Evolutionary conservation across 2,797 vertebrate species (phyloP), one percentile per base, ranked within the genome.

Genomic region (Myripristis jacobus): DNA sequence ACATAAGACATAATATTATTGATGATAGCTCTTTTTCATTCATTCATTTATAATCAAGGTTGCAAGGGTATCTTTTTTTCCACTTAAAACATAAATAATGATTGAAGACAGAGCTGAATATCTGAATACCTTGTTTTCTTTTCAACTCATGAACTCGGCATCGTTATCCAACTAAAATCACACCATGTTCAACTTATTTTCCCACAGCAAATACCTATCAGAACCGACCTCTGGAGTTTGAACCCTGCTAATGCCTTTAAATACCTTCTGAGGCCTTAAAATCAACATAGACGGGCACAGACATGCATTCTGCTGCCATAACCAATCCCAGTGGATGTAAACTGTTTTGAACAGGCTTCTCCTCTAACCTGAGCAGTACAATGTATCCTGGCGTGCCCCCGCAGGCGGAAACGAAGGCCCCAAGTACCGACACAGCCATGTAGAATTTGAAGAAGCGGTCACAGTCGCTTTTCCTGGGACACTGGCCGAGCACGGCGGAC

Each of bases 361-460:
- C 4, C n/a, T 59, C 79, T 92, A 73, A 98, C 97, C 97, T 96
- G 82, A 99, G 93, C 50, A 98, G 88, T 3, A 99, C 83, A 25
- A 99, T 95, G 70, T 96, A 98, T 58, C 94, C 94, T 0, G 98
- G 97, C 22, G 95, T 97, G 48, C 94, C 96, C 34, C 96, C 97
- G 56, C 96, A 92, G 55, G 96, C 96, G 47, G 96, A 93, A 21
- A 96, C 85, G 61, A 95, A 99, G 9, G 96, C 95, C 0, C 95
- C 94, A 31, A 97, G 22, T 34, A 96, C 96, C 0, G 96, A 95
- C 77, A 96, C 47, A 0, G 81, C 83, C 87, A 99, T 94, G 87
- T 96, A 98, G 89, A 96, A 92, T 52, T 95, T 94, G 77, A 99
- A 98, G 75, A 91, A 94, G 73, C 44, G 76, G 22, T 95, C 88